phyloP scores from a whole-genome alignment of 92 coral and sea anemone genomes.

The Muricea muricata region DNA sequence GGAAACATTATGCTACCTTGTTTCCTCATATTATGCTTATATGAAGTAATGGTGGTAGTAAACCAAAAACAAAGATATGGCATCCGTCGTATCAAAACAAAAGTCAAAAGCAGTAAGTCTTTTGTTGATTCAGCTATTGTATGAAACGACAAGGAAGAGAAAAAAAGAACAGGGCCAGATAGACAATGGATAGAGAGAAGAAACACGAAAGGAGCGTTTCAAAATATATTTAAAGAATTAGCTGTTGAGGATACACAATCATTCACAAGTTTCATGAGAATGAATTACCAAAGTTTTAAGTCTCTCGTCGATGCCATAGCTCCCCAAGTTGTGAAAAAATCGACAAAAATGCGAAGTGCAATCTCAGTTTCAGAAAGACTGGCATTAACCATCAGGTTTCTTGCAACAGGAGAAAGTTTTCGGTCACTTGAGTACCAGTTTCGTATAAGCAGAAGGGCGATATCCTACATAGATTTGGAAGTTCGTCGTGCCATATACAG shows the following conservation, averaged over 20 bases:
- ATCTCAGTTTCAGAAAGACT: conserved; percentile 35
- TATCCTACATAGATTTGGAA: conserved; percentile 22
- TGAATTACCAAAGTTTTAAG: conserved; percentile 16
- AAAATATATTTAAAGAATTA: conserved; percentile 19
- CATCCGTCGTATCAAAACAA: not conserved
- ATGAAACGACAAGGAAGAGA: conserved; percentile 1
- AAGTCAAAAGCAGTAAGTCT: conserved; percentile 1
- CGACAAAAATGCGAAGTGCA: not conserved
- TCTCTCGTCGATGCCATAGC: conserved; percentile 16
- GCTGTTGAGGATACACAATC: conserved; percentile 24
- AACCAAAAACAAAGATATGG: not conserved
- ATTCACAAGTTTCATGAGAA: conserved; percentile 23
- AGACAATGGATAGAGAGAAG: conserved; percentile 36
- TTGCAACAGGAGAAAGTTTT: conserved; percentile 10
- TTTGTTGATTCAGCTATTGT: not conserved
- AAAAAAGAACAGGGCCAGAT: conserved; percentile 11
- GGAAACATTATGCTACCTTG: not conserved
- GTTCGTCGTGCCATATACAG: conserved; percentile 40
- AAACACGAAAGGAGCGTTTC: conserved; percentile 4
- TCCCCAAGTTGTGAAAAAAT: conserved; percentile 13
- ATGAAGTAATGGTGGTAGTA: not conserved
- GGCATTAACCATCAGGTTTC: conserved; percentile 34
- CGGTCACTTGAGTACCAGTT: not conserved
- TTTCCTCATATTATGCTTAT: not conserved
- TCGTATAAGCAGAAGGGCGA: conserved; percentile 4